Conservation (phyloP, 2,888 invertebrate genomes). For the Idaea straminata region DNA sequence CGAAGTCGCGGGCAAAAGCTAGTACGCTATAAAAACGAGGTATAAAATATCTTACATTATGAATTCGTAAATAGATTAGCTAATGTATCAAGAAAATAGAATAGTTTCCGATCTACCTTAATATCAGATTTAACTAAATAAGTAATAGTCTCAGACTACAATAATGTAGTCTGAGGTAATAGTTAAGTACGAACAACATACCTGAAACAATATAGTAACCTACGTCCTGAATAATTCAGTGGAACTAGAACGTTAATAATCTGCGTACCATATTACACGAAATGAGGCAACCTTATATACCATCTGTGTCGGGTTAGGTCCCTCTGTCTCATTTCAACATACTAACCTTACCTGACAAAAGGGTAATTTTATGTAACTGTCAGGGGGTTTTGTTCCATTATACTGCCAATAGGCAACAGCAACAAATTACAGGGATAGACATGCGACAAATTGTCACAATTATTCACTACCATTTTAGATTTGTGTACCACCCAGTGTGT, state of each 20-base stretch:
- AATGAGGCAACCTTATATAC: background rate
- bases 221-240: background rate
- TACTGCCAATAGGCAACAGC: background rate
- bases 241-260: background rate
- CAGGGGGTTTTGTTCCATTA: background rate
- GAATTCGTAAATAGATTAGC: background rate
- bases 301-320: background rate
- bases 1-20: no score
- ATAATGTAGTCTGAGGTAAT: no score
- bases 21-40: no score
- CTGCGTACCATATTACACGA: background rate
- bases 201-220: background rate
- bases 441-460: background rate
- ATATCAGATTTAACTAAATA: background rate
- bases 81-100: background rate
- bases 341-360: background rate
- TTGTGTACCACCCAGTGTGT: no score
- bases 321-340: background rate
- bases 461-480: no score
- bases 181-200: background rate
- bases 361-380: background rate
- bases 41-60: background rate
- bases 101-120: background rate
- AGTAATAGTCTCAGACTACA: no score
- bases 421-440: background rate